Conservation (phyloP, 2,888 invertebrate species). For the Plagodis dolabraria region DNA sequence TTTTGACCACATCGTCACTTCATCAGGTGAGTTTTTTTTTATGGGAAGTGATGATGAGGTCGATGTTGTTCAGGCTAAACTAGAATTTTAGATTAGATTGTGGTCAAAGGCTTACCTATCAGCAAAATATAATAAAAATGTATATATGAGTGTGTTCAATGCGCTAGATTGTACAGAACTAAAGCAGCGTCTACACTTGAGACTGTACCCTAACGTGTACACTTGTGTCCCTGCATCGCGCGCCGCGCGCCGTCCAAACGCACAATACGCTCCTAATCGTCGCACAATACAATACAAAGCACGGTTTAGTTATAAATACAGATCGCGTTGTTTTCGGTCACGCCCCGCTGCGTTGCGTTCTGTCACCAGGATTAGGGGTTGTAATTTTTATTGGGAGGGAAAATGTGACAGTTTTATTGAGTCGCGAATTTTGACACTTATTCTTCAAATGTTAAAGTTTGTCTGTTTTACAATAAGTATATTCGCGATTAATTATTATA, state of each 20-base stretch:
- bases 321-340: conserved; percentile 82
- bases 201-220: conserved; percentile 26
- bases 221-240: conserved; percentile 56
- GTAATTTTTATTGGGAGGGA: conserved; percentile 21
- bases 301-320: conserved; percentile 82
- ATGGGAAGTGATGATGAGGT: too few relatives aligned
- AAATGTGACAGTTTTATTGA: conserved; percentile 7
- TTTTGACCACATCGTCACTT: too few relatives aligned
- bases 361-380: conserved; percentile 42
- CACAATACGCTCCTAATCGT: conserved; percentile 79
- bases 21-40: too few relatives aligned
- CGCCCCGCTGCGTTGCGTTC: conserved; percentile 51
- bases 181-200: conserved; percentile 4
- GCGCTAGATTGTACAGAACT: neutral
- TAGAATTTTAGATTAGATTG: too few relatives aligned
- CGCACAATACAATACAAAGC: conserved; percentile 78
- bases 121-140: too few relatives aligned
- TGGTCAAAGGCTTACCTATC: too few relatives aligned
- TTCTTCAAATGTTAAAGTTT: neutral
- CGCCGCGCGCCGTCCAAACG: conserved; percentile 46
- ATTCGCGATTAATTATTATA: too few relatives aligned
- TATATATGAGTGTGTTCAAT: conserved; percentile 9
- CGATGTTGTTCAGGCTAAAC: too few relatives aligned
- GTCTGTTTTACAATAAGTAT: too few relatives aligned
- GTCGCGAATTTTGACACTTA: neutral